Conservation (phyloP, 2,888 invertebrate species). For the Chrysolina oricalcia region DNA sequence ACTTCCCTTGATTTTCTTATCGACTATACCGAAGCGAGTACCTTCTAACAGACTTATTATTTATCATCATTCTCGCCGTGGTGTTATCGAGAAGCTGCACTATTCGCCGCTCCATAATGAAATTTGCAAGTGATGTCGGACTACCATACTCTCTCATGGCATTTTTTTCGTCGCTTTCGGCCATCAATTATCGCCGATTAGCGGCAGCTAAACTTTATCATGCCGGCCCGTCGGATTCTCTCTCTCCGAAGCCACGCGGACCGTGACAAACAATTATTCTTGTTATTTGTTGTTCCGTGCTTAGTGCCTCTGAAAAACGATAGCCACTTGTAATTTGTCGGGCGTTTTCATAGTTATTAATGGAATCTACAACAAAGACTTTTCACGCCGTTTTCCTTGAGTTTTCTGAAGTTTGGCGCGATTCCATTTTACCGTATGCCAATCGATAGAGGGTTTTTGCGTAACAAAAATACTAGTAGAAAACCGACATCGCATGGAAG, state of each 20-base stretch:
- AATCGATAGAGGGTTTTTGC: no score
- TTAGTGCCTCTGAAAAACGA: conserved; percentile 29
- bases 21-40: background rate
- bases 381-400: background rate
- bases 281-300: conserved; percentile 25
- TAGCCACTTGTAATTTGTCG: conserved; percentile 19
- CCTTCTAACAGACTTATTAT: conserved; percentile 47
- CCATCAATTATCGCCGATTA: conserved; percentile 48
- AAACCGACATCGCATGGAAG: no score
- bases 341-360: conserved; percentile 25
- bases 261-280: conserved; percentile 36
- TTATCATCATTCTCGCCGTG: conserved; percentile 44
- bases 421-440: background rate
- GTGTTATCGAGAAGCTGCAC: conserved; percentile 47
- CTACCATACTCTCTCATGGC: conserved; percentile 38
- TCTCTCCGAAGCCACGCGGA: conserved; percentile 40
- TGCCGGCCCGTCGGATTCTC: conserved; percentile 46
- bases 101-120: conserved; percentile 42
- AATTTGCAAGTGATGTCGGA: conserved; percentile 48
- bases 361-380: conserved; percentile 20
- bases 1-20: background rate
- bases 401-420: background rate
- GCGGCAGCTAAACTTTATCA: conserved; percentile 46
- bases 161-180: conserved; percentile 29
- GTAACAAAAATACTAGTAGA: no score